phyloP scores from a whole-genome alignment of 1,140 invertebrate genomes.

The Trichonephila inaurata region DNA sequence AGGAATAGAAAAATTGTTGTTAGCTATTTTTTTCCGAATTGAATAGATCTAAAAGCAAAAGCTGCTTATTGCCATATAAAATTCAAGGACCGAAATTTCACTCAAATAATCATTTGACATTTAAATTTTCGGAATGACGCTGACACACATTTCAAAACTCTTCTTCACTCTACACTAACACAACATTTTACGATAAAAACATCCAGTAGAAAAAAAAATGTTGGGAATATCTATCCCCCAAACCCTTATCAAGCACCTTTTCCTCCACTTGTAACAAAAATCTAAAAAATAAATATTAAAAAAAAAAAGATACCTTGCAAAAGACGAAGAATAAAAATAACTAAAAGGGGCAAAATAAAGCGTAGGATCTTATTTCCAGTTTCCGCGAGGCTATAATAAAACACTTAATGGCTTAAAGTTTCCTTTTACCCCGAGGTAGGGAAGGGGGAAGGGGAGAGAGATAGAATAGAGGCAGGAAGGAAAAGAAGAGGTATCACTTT shows the following conservation, averaged over 20 bases:
- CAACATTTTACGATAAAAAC: neutral
- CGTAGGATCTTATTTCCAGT: slow-evolving; percentile 61
- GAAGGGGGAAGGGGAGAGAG: neutral
- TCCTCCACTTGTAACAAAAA: neutral
- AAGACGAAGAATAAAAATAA: slow-evolving; percentile 25
- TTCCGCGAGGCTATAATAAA: slow-evolving; percentile 71
- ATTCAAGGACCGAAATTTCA: too few species aligned
- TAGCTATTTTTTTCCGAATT: too few species aligned
- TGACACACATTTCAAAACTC: too few species aligned
- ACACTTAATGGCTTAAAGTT: slow-evolving; percentile 72
- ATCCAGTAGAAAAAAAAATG: neutral
- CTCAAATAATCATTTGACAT: too few species aligned
- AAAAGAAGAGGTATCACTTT: slow-evolving; percentile 61
- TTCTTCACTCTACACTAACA: neutral
- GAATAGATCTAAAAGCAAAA: too few species aligned
- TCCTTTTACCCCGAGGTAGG: slow-evolving; percentile 26
- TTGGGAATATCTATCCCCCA: neutral
- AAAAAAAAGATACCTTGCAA: neutral
- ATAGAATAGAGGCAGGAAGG: slow-evolving; percentile 41
- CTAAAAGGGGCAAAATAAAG: slow-evolving; percentile 35
- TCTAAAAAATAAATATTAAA: neutral
- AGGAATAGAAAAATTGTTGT: too few species aligned
- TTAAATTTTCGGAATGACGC: too few species aligned
- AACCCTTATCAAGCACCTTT: slow-evolving; percentile 13
- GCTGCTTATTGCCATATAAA: too few species aligned